Base-by-base conservation (phyloP, 2,888 invertebrate species). In the Agrochola macilenta region DNA sequence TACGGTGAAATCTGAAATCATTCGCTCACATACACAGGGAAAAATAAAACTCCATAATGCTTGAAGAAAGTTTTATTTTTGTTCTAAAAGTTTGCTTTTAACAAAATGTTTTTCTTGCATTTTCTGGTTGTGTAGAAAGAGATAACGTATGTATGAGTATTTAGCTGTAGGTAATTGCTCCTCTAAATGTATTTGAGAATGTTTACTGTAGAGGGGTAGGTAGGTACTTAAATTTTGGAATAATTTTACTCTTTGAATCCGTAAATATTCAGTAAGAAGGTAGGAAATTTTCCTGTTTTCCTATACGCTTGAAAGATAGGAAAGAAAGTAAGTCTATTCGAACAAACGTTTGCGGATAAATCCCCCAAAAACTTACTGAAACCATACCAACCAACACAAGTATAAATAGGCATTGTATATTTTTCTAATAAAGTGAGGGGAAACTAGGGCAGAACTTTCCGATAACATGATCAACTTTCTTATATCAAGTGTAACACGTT, bases 1-100 rank as follows among this genome's bases (percentile, higher is more conserved):
- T 77, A 88, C 91, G 89, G 89, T 90, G 89, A 92, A 93, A 94
- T 92, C 91, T 90, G 91, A 93, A 94, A 93, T 92, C 91, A 87
- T 87, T 89, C 88, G 71, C 54, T 88, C 91, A 78, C 88, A 83
- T 79, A 84, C 83, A 88, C 83, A 77, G 72, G 70, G 88, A 83
- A 87, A 83, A 91, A 90, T 90, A 90, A 88, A 88, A 88, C 84
- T 84, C 75, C 80, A 82, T 80, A 81, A 81, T 85, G 71, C 74
- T 77, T 64, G 46, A 68, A 83, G 76, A 84, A 88, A 86, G 71
- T 82, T 87, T 86, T 89, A 89, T 87, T 84, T 82, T 69, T 72
- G 57, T 84, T 71, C 58, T 30, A 72, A 82, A 84, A 81, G 75
- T 86, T 86, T 60, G 43, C 46, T 78, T 81, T 75, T 57, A 72